Evolutionary conservation across 2,888 invertebrate species (phyloP), one percentile per base, ranked within the genome.

Genomic region (Erebia epiphron): DNA sequence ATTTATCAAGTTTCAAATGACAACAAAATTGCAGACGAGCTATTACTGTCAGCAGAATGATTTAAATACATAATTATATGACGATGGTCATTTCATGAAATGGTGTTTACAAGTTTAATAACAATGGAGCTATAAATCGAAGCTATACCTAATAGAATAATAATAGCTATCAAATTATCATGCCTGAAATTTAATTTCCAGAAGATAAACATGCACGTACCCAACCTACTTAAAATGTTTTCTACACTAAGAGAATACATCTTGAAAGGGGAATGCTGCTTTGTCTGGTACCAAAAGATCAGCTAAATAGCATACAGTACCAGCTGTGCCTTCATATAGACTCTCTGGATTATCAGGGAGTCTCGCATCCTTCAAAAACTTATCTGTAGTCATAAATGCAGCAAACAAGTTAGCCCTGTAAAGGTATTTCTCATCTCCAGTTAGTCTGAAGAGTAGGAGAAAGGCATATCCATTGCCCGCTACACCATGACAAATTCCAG

Each of bases 401-500:
- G 96, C 97, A 92, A 97, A 98, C 78, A 94, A 94, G 67, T 94
- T 89, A 0, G 98, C 98, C 78, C 96, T 93, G 79, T 96, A 93
- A 16, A 97, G 89, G 86, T 97, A 95, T 83, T 95, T 95, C 8
- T 90, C 84, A 75, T 97, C 95, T 10, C 94, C 93, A 13, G 97
- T 97, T 67, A 98, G 87, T 75, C 97, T 94, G 81, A 97, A 95
- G 10, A 98, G 87, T 0, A 97, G 87, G 58, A 98, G 87, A 79
- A 97, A 97, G 0, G 96, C 96, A 86, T 97, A 97, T 14, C 96
- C 97, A 86, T 95, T 97, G 50, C 98, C 98, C 21, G 96, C 96
- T 0, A 98, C 94, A 1, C 98, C 98, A 81, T 98, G 98, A 82
- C 98, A 98, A 73, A 98, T 95, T 0, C 98, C 97, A 10, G 98